Conservation (phyloP, 1,140 invertebrate genomes). For the Neuroterus valhalla region DNA sequence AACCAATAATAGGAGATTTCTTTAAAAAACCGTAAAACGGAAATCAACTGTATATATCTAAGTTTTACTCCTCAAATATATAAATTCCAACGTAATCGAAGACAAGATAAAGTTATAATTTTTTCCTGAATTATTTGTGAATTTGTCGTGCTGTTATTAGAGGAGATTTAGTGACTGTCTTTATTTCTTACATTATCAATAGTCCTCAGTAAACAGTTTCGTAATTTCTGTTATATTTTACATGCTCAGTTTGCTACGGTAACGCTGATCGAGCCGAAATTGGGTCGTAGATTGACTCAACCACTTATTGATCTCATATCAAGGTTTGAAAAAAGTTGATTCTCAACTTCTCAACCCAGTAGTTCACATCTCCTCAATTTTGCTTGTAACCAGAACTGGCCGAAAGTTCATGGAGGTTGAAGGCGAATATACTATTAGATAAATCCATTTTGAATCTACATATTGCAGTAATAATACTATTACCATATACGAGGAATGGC, state of each 20-base stretch:
- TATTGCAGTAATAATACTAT: too few relatives aligned
- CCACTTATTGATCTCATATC: constrained; percentile 92
- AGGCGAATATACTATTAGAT: too few relatives aligned
- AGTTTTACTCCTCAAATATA: too few relatives aligned
- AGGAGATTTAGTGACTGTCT: not conserved
- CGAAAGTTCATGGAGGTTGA: not conserved
- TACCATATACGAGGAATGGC: too few relatives aligned
- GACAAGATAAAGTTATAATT: too few relatives aligned
- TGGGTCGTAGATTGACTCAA: constrained; percentile 90
- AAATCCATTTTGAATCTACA: too few relatives aligned
- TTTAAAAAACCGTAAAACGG: too few relatives aligned
- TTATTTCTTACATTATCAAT: not conserved
- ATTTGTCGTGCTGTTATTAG: not conserved
- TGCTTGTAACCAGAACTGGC: not conserved
- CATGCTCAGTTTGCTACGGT: constrained; percentile 87
- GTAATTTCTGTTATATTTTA: constrained; percentile 36
- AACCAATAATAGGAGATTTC: too few relatives aligned
- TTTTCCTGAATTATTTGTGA: too few relatives aligned
- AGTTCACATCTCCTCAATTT: constrained; percentile 31
- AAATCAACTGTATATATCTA: too few relatives aligned
- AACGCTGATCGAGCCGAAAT: constrained; percentile 88
- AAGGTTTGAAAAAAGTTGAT: constrained; percentile 80
- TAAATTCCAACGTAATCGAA: too few relatives aligned
- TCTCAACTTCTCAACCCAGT: constrained; percentile 51
- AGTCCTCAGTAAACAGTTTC: constrained; percentile 29